Evolutionary conservation across 1,140 invertebrate genomes (phyloP).

Genomic region (Neoseiulus cucumeris): DNA sequence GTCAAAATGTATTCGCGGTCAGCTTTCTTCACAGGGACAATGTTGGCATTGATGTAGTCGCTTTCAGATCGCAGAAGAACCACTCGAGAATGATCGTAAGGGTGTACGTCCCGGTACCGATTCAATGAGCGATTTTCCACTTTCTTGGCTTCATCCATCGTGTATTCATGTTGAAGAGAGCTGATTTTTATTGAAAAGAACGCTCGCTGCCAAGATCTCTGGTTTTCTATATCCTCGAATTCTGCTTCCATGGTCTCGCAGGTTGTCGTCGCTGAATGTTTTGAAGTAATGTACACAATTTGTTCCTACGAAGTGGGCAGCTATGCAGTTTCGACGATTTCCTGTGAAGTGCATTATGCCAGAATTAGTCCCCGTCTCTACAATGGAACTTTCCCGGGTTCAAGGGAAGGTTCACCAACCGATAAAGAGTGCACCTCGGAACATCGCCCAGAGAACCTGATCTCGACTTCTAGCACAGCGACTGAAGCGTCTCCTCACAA

Average conservation of each 20-base stretch:
- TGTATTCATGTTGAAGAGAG: slow-evolving; percentile 32
- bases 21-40: slow-evolving; percentile 46
- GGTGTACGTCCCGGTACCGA: slow-evolving; percentile 82
- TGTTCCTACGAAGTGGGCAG: no score
- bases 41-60: slow-evolving; percentile 62
- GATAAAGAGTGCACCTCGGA: no score
- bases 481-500: no score
- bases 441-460: no score
- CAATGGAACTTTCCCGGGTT: no score
- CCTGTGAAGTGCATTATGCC: no score
- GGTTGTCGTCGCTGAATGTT: no score
- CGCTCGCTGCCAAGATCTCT: background rate
- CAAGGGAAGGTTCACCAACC: no score
- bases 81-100: slow-evolving; percentile 79
- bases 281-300: no score
- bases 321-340: no score
- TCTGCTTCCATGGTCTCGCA: background rate
- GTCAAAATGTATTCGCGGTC: slow-evolving; percentile 66
- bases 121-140: slow-evolving; percentile 58
- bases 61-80: slow-evolving; percentile 45
- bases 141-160: slow-evolving; percentile 51
- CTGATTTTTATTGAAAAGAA: background rate
- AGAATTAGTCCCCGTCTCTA: no score
- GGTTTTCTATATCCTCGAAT: background rate
- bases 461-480: no score